These are phyloP conservation scores for Drosophila parthenogenetica DNA, from an alignment of 2,888 invertebrate species.

Conservation along the genomic window DNA sequence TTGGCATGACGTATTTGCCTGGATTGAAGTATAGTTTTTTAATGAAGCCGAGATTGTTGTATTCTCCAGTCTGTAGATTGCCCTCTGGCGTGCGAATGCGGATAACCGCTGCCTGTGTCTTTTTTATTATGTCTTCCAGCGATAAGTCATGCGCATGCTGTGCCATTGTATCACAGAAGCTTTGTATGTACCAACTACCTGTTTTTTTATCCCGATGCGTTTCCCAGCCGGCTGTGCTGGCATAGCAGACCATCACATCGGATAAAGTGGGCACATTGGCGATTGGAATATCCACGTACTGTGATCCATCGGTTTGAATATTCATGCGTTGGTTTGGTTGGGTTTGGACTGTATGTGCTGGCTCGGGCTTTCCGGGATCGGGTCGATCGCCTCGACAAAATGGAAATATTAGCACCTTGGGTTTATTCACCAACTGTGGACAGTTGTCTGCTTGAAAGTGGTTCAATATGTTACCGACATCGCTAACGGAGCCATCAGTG, in stretches of 20 bases:
- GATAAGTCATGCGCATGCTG: slow-evolving; percentile 88
- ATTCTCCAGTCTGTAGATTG: slow-evolving; percentile 88
- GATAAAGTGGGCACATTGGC: slow-evolving; percentile 84
- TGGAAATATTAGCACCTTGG: slow-evolving; percentile 91
- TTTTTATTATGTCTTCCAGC: slow-evolving; percentile 88
- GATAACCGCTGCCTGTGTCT: slow-evolving; percentile 87
- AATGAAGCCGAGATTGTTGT: slow-evolving; percentile 89
- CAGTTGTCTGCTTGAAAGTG: slow-evolving; percentile 87
- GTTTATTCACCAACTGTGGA: slow-evolving; percentile 86
- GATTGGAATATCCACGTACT: not conserved
- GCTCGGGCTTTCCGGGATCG: slow-evolving; percentile 73
- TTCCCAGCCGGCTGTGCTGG: slow-evolving; percentile 86
- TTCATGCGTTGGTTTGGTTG: no score
- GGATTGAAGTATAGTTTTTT: slow-evolving; percentile 89
- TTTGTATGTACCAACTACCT: slow-evolving; percentile 91
- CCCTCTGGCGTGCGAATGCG: slow-evolving; percentile 79
- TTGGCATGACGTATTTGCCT: slow-evolving; percentile 80
- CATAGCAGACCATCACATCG: slow-evolving; percentile 89
- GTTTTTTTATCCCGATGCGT: slow-evolving; percentile 86
- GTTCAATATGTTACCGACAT: slow-evolving; percentile 86
- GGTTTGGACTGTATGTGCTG: not conserved
- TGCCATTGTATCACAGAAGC: slow-evolving; percentile 88
- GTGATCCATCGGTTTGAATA: slow-evolving; percentile 25
- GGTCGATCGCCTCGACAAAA: slow-evolving; percentile 86
- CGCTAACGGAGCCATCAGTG: slow-evolving; percentile 86